Evolutionary conservation across 1,140 invertebrate species (phyloP).

Genomic region (Orchestia grillus): DNA sequence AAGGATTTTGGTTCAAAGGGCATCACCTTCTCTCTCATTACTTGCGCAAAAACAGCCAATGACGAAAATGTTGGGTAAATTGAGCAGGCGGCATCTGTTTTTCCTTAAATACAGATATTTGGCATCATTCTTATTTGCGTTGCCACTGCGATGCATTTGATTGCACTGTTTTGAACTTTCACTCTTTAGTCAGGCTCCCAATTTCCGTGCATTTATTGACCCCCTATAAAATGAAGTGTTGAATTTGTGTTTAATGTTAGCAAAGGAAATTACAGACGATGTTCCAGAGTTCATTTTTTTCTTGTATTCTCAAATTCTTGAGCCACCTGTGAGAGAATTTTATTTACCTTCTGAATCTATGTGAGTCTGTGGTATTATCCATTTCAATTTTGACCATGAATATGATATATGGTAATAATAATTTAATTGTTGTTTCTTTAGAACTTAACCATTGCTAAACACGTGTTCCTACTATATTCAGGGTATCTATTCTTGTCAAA

Average conservation of each 20-base stretch:
- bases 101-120: neutral
- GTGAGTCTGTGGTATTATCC: no score
- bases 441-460: neutral
- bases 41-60: neutral
- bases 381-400: no score
- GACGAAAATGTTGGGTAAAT: neutral
- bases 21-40: slow-evolving; percentile 32
- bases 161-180: neutral
- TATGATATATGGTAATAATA: no score
- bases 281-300: neutral
- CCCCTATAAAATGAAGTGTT: neutral
- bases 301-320: neutral
- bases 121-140: neutral
- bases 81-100: neutral
- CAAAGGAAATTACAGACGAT: neutral
- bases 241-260: neutral
- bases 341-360: neutral
- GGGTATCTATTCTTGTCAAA: neutral
- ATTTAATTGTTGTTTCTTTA: neutral
- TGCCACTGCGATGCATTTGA: neutral
- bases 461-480: neutral
- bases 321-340: neutral
- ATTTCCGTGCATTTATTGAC: neutral
- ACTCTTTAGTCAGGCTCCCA: neutral
- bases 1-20: slow-evolving; percentile 5